Evolutionary conservation across 2,113 vertebrate genomes (phyloP), one percentile per base, ranked within the genome.

Genomic region (Leuciscus idus): DNA sequence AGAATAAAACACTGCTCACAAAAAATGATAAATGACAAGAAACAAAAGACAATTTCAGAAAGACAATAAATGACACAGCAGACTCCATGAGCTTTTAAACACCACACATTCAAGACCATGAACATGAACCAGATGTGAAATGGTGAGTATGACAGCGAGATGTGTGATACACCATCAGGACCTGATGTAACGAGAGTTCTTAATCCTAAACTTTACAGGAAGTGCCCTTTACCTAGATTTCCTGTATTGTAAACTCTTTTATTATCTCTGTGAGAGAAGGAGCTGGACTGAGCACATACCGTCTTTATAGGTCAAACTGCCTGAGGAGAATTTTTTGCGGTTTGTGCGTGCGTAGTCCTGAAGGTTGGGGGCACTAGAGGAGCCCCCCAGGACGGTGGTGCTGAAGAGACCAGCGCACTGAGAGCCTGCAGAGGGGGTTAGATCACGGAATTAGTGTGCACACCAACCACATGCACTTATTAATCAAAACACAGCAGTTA

Each of bases 381-480:
- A 99, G 91, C 97, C 98, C 87, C 98, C 98, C 88, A 99, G 97
- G 96, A 99, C 98, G 84, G 97, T 98, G 94, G 98, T 99, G 95
- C 98, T 99, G 96, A 99, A 99, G 94, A 99, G 96, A 88, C 98
- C 98, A 92, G 97, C 97, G 91, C 97, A 99, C 94, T 99, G 98
- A 87, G 98, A 99, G 95, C 98, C 98, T 99, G 97, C 92, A 91
- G 96, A 95, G 95, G 92, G 91, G 95, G 94, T 89, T 92, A 90
- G 89, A 88, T 90, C 81, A 88, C 74, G 57, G 82, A 48, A 59
- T 88, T 87, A 98, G 96, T 96, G 93, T 95, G 89, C 91, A 92
- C 93, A 90, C 82, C 87, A 93, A 91, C 81, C 81, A 92, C 95
- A 96, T 94, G 95, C 93, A 90, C 85, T 93, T 94, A 94, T 88